Conservation (phyloP, 2,888 invertebrate genomes). For the Tachystola acroxantha region DNA sequence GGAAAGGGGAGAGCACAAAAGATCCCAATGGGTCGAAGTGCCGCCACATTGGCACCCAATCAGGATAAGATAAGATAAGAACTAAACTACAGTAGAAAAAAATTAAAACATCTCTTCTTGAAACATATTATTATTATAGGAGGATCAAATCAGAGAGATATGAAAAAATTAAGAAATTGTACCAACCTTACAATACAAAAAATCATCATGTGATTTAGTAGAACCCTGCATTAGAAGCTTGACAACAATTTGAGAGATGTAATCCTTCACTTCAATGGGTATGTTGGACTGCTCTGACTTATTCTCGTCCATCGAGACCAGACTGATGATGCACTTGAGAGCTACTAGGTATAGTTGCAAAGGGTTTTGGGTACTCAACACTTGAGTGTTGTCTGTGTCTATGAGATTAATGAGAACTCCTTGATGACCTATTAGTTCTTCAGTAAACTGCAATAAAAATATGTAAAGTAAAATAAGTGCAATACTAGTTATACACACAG, state of each 20-base stretch:
- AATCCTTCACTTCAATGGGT: slow-evolving; percentile 40
- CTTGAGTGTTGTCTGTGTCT: slow-evolving; percentile 29
- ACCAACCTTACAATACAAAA: slow-evolving; percentile 70
- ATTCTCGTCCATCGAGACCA: slow-evolving; percentile 43
- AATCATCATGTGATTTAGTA: slow-evolving; percentile 53
- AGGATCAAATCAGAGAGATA: no score
- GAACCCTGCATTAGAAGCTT: slow-evolving; percentile 53
- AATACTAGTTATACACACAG: no score
- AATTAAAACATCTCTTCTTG: no score
- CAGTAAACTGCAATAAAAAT: slow-evolving; percentile 45
- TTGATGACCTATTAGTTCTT: slow-evolving; percentile 50
- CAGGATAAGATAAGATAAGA: no score
- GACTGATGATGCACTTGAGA: slow-evolving; percentile 49
- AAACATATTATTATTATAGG: no score
- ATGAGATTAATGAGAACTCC: slow-evolving; percentile 52
- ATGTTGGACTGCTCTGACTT: slow-evolving; percentile 23
- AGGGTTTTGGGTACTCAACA: slow-evolving; percentile 31
- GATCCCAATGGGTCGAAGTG: no score
- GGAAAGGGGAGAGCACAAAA: no score
- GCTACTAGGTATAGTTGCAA: slow-evolving; percentile 49
- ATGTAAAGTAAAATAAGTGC: slow-evolving; percentile 1
- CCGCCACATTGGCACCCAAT: no score
- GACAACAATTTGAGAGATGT: slow-evolving; percentile 53
- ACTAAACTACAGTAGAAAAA: no score
- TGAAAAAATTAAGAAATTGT: no score